A percentile compares a stretch with the other conserved stretches of the same genome.
Evolutionary conservation across 2,113 vertebrate genomes (phyloP).

Genomic region (Salminus brasiliensis): DNA sequence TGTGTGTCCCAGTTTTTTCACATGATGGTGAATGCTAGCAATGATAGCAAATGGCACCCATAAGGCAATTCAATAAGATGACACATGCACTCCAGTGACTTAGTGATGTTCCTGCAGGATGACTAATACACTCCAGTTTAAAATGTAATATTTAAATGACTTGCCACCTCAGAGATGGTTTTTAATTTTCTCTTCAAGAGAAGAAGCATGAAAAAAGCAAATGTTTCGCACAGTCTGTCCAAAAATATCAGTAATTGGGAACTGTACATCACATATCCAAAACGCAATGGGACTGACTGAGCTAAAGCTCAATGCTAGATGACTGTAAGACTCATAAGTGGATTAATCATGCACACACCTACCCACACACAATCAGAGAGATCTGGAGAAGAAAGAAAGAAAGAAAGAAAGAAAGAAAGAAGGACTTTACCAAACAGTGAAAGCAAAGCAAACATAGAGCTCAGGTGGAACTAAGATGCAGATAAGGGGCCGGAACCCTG

Average conservation of each 20-base stretch:
- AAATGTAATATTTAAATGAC: not conserved
- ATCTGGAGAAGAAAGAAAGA: not conserved
- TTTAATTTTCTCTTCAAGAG: not conserved
- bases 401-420: not conserved
- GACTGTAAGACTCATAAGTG: not conserved
- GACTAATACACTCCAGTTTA: not conserved
- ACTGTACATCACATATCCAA: not conserved
- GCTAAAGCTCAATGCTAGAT: not conserved
- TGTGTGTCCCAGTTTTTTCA: too few relatives aligned
- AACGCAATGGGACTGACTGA: not conserved
- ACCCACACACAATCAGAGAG: not conserved
- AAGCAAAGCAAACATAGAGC: too few relatives aligned
- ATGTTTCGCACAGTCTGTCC: not conserved
- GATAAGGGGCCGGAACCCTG: too few relatives aligned
- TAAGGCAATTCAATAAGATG: too few relatives aligned
- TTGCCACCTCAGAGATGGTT: not conserved
- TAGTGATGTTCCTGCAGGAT: not conserved
- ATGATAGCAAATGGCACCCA: too few relatives aligned
- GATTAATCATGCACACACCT: not conserved
- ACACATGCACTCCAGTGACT: not conserved
- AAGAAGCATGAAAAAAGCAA: not conserved
- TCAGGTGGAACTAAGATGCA: too few relatives aligned
- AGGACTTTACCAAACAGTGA: too few relatives aligned
- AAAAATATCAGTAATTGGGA: conserved; percentile 1
- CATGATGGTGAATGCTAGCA: too few relatives aligned